Conservation (phyloP, 2,888 invertebrate species). For the Emesis furor region DNA sequence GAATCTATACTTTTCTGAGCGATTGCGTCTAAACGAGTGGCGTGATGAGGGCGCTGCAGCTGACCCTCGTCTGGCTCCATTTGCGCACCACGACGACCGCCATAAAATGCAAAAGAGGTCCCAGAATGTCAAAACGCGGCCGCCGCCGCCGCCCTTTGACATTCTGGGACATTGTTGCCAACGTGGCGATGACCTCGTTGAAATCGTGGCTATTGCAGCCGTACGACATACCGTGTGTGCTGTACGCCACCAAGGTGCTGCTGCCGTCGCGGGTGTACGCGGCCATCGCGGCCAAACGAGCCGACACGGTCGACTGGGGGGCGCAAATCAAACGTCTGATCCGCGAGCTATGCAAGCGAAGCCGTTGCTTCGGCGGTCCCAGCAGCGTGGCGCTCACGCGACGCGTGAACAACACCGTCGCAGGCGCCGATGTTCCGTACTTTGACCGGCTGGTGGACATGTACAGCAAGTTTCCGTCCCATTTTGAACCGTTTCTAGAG, state of each 20-base stretch:
- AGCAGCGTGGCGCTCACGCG: constrained; percentile 22
- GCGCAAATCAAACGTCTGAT: constrained; percentile 16
- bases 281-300: too few relatives aligned
- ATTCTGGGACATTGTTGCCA: constrained; percentile 27
- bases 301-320: neutral
- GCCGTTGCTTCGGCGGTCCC: constrained; percentile 25
- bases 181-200: constrained; percentile 12
- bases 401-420: neutral
- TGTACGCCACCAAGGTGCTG: constrained; percentile 1
- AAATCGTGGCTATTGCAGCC: constrained; percentile 19
- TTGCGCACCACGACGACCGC: constrained; percentile 22
- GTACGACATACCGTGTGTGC: constrained; percentile 15
- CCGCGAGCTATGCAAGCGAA: constrained; percentile 20
- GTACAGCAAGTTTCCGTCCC: constrained; percentile 22
- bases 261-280: too few relatives aligned
- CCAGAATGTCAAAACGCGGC: neutral
- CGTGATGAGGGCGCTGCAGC: constrained; percentile 28
- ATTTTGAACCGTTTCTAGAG: constrained; percentile 26
- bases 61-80: constrained; percentile 25
- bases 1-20: too few relatives aligned
- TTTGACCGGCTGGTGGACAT: constrained; percentile 26
- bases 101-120: constrained; percentile 14
- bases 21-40: constrained; percentile 19
- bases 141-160: neutral
- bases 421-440: constrained; percentile 21